Evolutionary conservation across 2,888 invertebrate species (phyloP), one percentile per base, ranked within the genome.

Genomic region (Tyria jacobaeae): DNA sequence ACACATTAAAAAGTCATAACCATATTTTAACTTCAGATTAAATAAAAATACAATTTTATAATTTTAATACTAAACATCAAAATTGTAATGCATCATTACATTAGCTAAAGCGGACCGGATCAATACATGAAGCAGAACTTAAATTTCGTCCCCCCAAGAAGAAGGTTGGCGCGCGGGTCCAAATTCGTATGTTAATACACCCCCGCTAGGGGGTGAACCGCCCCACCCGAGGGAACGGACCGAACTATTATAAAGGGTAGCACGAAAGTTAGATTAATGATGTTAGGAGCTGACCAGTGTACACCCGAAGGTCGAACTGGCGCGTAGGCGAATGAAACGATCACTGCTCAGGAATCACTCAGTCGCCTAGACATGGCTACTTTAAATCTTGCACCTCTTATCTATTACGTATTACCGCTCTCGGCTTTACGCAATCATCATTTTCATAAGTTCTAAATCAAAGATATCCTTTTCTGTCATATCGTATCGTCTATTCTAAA

Each of bases 211-310:
- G 83, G 80, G 82, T 79, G 77, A 81, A 75, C 76, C 78, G 79
- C 80, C 80, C 76, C 80, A 78, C 88, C 84, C 86, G 84, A 82
- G 86, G 89, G 90, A 88, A 84, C 88, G 85, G 88, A 86, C 89
- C 91, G 90, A 94, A 94, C 94, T 94, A 94, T 94, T 93, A 92
- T 93, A 93, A 93, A 93, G 94, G 94, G 93, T 92, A 93, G 93
- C 92, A 90, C 91, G 92, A 93, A 94, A 94, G 93, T 93, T 94
- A 94, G 94, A 94, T 94, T 94, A 94, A 94, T 94, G 94, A 94
- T 94, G 94, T 94, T 94, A 94, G 93, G 86, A 94, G 89, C 92
- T 92, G 93, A 91, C 92, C 91, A 90, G 83, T 57, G 91, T 84
- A 90, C 81, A 81, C 73, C 54, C 64, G 72, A 60, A 68, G 71